Conservation (phyloP, 2,113 vertebrate species). For the Pongo abelii region DNA sequence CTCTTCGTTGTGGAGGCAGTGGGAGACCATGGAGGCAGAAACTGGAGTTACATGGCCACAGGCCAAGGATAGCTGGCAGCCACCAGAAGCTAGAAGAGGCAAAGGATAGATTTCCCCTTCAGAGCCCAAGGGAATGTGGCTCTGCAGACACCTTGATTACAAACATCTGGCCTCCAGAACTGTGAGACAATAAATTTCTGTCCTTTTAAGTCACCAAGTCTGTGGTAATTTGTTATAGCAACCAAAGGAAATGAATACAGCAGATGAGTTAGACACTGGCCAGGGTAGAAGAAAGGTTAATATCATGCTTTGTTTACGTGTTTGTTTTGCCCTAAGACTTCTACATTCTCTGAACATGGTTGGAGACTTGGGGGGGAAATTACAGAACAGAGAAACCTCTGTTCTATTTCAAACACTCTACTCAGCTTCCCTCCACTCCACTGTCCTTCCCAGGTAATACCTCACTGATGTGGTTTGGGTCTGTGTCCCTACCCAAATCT, state of each 20-base stretch:
- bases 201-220: not conserved
- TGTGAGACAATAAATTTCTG: not conserved
- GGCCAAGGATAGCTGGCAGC: not conserved
- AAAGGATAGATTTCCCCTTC: not conserved
- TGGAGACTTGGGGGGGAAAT: not conserved
- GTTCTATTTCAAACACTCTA: not conserved
- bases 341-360: not conserved
- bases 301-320: not conserved
- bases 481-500: too few species aligned
- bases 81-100: not conserved
- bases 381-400: not conserved
- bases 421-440: not conserved
- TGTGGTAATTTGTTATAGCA: not conserved
- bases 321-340: not conserved
- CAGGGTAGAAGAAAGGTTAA: not conserved
- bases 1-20: too few species aligned
- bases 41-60: not conserved
- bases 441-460: not conserved
- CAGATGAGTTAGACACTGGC: not conserved
- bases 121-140: not conserved
- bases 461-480: too few species aligned
- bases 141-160: not conserved
- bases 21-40: not conserved
- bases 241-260: not conserved
- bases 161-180: not conserved